Conservation (phyloP, 2,113 vertebrate species). For the Tachycineta bicolor region DNA sequence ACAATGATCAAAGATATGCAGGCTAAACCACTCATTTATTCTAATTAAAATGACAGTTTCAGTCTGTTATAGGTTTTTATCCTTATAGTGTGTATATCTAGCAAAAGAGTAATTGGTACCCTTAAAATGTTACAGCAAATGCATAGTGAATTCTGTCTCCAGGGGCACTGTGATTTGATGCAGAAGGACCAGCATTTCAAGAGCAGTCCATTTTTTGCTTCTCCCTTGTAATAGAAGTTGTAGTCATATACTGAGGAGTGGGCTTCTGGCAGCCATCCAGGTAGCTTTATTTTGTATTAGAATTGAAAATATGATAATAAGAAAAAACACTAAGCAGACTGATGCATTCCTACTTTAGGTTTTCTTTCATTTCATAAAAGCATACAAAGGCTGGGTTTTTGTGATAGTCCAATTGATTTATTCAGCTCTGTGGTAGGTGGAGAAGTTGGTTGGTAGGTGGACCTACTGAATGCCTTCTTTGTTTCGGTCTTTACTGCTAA, state of each 20-base stretch:
- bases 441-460: neutral
- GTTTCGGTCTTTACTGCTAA: neutral
- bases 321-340: neutral
- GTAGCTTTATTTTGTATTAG: neutral
- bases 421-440: neutral
- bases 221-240: neutral
- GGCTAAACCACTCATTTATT: constrained; percentile 67
- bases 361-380: constrained; percentile 26
- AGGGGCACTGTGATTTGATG: neutral
- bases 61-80: constrained; percentile 65
- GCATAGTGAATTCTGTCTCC: neutral
- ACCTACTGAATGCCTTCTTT: neutral
- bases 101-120: constrained; percentile 19
- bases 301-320: constrained; percentile 1
- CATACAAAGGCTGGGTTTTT: neutral
- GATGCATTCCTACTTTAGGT: neutral
- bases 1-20: constrained; percentile 53
- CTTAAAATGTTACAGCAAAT: neutral
- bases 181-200: neutral
- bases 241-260: neutral
- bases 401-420: constrained; percentile 10
- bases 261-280: neutral
- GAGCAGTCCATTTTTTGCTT: neutral
- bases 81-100: constrained; percentile 14
- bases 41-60: constrained; percentile 73